A percentile compares a stretch with the other conserved stretches of the same genome.
Evolutionary conservation across 2,888 invertebrate genomes (phyloP).

Genomic region (Folsomia candida): DNA sequence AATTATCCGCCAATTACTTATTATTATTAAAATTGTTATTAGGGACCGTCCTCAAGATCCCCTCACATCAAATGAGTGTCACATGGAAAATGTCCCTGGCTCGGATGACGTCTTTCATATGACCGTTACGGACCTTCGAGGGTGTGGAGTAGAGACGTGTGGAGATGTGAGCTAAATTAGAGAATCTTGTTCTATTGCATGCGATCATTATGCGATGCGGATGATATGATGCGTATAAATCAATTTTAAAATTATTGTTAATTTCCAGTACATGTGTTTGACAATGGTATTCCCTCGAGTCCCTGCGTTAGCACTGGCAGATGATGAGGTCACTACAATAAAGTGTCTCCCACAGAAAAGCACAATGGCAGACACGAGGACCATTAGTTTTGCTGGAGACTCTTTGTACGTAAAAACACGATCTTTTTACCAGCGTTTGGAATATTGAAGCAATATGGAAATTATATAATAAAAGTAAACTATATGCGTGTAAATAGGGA

Average conservation of each 20-base stretch:
- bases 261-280: conserved; percentile 44
- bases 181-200: no score
- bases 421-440: not conserved
- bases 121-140: conserved; percentile 44
- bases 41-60: conserved; percentile 49
- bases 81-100: conserved; percentile 37
- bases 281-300: conserved; percentile 50
- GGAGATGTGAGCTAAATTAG: conserved; percentile 39
- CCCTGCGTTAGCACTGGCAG: conserved; percentile 46
- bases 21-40: no score
- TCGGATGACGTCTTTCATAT: conserved; percentile 41
- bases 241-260: no score
- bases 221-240: no score
- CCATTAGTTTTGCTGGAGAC: conserved; percentile 48
- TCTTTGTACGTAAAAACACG: conserved; percentile 34
- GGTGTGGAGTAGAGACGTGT: conserved; percentile 49
- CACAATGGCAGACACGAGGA: conserved; percentile 44
- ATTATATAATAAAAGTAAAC: not conserved
- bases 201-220: no score
- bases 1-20: no score
- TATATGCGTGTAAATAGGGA: no score
- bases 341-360: conserved; percentile 48
- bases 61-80: conserved; percentile 41
- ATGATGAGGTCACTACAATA: conserved; percentile 50
- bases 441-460: not conserved